Evolutionary conservation across 1,140 invertebrate genomes (phyloP).

Genomic region (Penaeus japonicus): DNA sequence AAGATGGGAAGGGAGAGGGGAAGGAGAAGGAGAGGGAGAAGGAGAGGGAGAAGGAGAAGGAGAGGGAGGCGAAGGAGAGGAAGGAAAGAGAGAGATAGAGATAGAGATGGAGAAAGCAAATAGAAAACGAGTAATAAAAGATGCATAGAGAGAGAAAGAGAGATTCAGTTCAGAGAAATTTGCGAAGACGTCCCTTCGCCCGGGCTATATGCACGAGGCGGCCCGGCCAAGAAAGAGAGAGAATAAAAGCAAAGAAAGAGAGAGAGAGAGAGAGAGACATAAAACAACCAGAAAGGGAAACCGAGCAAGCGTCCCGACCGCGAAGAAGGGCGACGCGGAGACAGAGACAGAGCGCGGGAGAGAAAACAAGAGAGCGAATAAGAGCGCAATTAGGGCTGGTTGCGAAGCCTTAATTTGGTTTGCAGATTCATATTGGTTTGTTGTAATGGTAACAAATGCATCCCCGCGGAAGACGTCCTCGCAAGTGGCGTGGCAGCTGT

Average conservation of each 20-base stretch:
- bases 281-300: neutral
- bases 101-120: neutral
- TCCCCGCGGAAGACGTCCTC: too few species aligned
- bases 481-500: too few species aligned
- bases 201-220: too few species aligned
- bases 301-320: neutral
- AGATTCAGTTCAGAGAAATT: neutral
- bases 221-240: neutral
- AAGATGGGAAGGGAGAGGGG: neutral
- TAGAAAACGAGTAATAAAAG: neutral
- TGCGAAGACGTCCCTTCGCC: too few species aligned
- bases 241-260: neutral
- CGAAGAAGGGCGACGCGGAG: neutral
- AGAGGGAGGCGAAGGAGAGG: constrained; percentile 16
- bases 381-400: too few species aligned
- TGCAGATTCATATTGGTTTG: too few species aligned
- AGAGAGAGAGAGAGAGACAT: neutral
- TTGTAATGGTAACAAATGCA: too few species aligned
- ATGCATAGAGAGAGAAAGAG: neutral
- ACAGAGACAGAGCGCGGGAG: neutral
- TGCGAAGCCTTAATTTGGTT: too few species aligned
- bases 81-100: neutral
- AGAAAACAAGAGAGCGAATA: neutral
- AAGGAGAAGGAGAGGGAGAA: neutral
- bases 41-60: neutral